Percentiles rank a stretch among this genome's conserved stretches.
phyloP scores from a whole-genome alignment of 1,140 invertebrate species.

The Musca vetustissima region DNA sequence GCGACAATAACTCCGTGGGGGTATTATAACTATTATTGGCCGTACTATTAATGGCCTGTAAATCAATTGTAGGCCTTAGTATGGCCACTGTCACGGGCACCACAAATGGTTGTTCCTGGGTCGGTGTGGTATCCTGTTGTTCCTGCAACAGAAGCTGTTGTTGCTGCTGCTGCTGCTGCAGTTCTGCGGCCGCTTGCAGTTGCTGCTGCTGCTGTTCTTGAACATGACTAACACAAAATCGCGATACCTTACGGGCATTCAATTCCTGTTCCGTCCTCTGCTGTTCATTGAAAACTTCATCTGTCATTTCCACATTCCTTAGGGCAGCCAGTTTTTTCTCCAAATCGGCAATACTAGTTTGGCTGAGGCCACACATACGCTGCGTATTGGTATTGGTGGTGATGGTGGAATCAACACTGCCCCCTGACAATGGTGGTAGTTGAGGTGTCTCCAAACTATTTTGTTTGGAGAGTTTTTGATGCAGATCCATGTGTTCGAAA shows the following conservation, averaged over 20 bases:
- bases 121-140: too few species aligned
- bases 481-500: too few species aligned
- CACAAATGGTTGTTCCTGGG: too few species aligned
- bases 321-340: constrained; percentile 51
- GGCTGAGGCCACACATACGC: constrained; percentile 32
- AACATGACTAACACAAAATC: constrained; percentile 52
- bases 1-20: not conserved
- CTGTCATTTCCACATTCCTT: constrained; percentile 38
- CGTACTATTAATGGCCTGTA: not conserved
- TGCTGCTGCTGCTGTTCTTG: constrained; percentile 36
- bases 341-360: constrained; percentile 49
- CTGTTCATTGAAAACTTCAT: not conserved
- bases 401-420: not conserved
- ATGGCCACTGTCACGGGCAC: too few species aligned
- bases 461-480: constrained; percentile 41
- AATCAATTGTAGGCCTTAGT: not conserved
- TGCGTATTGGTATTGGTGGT: not conserved
- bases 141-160: not conserved
- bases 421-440: not conserved
- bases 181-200: not conserved
- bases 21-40: not conserved
- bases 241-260: constrained; percentile 44
- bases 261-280: not conserved
- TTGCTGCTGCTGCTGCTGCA: not conserved
- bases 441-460: constrained; percentile 42